Conservation (phyloP, 2,797 vertebrate genomes). For the Harpagifer antarcticus region DNA sequence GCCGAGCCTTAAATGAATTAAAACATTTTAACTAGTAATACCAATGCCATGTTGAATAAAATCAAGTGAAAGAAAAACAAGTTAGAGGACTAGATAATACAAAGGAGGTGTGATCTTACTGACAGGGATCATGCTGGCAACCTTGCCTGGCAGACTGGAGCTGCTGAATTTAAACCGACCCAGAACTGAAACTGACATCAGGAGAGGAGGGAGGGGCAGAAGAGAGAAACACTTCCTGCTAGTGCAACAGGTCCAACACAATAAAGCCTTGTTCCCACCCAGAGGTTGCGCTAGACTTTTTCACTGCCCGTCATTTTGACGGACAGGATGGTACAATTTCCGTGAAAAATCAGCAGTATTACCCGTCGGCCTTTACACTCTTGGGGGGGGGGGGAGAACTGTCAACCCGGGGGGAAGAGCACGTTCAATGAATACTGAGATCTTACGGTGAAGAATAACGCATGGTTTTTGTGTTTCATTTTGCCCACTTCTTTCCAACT, state of each 20-base stretch:
- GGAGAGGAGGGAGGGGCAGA: neutral
- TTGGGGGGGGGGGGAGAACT: too few relatives aligned
- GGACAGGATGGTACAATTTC: too few relatives aligned
- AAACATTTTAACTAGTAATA: neutral
- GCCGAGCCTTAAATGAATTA: neutral
- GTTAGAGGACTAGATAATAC: neutral
- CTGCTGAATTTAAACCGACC: slow-evolving; percentile 12
- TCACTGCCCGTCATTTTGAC: too few relatives aligned
- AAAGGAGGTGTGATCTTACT: neutral
- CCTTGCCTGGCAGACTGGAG: neutral
- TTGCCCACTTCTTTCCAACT: too few relatives aligned
- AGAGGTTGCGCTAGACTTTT: too few relatives aligned
- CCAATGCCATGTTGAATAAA: neutral
- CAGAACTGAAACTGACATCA: neutral
- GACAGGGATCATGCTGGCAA: neutral
- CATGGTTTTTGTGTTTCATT: too few relatives aligned
- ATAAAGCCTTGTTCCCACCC: too few relatives aligned
- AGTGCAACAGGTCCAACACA: neutral
- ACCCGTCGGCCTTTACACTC: too few relatives aligned
- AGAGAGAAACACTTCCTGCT: neutral
- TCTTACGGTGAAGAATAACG: too few relatives aligned
- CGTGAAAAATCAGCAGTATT: too few relatives aligned
- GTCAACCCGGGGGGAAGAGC: too few relatives aligned
- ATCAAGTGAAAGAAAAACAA: neutral
- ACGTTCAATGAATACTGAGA: too few relatives aligned